Evolutionary conservation across 2,888 invertebrate species (phyloP), one percentile per base, ranked within the genome.

Genomic region (Orthosia gothica): DNA sequence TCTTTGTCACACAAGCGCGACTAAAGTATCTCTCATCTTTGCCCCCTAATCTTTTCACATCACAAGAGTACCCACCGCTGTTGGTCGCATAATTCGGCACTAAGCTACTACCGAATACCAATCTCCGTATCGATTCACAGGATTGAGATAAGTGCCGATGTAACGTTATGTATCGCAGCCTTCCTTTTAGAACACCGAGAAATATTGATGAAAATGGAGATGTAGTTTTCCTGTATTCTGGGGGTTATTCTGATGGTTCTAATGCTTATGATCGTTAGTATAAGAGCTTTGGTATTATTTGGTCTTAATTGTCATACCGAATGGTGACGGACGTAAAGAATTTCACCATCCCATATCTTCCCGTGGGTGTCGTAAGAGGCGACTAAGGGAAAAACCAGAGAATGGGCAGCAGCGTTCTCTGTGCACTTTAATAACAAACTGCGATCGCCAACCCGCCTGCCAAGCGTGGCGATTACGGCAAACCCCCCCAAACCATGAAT

Each of bases 61-160:
- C 67, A 59, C 59, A 52, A n/a, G 58, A 55, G 72, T 74, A 80
- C 67, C 83, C 79, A 61, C 49, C 58, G 72, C 66, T 77, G 73
- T 78, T 78, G 68, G 73, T 82, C 87, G 83, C 79, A 88, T 87
- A 87, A 87, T 87, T 88, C 72, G 72, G 79, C 77, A 86, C 74
- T 86, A 79, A 88, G 86, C 83, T 69, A 78, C 64, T 78, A 23
- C 50, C 83, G 73, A 79, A 18, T 78, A 71, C 63, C 79, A 58
- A 83, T 64, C 67, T 57, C 13, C 55, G 59, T 71, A 79, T 70
- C 63, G 77, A 80, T 68, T 82, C 57, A n/a, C n/a, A n/a, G n/a
- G n/a, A 78, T 68, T 68, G 65, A 82, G 79, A 83, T 83, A 82
- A 79, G 58, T 70, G 32, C 54, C 79, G 45, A 78, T 68, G 50